Percentiles rank a stretch among this genome's conserved stretches.
phyloP scores from a whole-genome alignment of 2,797 vertebrate genomes.

The Leptatherina wallacei region DNA sequence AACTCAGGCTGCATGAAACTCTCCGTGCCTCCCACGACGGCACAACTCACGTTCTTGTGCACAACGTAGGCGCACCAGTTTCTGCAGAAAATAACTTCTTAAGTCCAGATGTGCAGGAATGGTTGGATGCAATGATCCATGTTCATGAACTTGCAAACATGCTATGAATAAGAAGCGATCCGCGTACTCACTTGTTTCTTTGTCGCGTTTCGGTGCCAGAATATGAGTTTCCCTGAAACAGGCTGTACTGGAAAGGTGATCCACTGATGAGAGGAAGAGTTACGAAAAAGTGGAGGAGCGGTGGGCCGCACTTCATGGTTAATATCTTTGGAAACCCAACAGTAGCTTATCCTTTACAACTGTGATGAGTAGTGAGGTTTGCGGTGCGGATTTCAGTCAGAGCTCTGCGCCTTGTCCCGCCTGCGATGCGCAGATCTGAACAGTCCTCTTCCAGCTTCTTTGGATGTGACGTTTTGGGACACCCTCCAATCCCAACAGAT shows the following conservation, averaged over 20 bases:
- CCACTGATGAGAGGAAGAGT: constrained; percentile 62
- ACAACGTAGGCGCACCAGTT: constrained; percentile 98
- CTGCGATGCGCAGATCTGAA: constrained; percentile 9
- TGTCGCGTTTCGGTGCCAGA: constrained; percentile 70
- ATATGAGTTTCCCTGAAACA: constrained; percentile 74
- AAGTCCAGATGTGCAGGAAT: neutral
- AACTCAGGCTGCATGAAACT: constrained; percentile 88
- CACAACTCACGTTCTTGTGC: constrained; percentile 93
- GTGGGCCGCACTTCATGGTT: constrained; percentile 62
- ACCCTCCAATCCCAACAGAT: constrained; percentile 48
- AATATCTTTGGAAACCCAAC: neutral
- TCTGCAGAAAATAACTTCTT: constrained; percentile 69
- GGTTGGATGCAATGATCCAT: neutral
- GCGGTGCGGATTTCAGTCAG: constrained; percentile 15
- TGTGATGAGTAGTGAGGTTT: constrained; percentile 9
- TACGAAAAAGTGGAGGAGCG: constrained; percentile 51
- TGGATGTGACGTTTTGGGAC: constrained; percentile 64
- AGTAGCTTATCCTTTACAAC: constrained; percentile 15
- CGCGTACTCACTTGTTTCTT: constrained; percentile 82
- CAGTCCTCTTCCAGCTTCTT: constrained; percentile 38
- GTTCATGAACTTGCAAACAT: neutral
- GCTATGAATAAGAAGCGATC: neutral
- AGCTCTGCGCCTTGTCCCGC: constrained; percentile 18
- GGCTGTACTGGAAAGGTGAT: constrained; percentile 75
- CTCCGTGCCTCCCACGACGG: constrained; percentile 89